Conservation (phyloP, 53 echinoderm and acorn worm genomes). For the Zoroaster sp. region DNA sequence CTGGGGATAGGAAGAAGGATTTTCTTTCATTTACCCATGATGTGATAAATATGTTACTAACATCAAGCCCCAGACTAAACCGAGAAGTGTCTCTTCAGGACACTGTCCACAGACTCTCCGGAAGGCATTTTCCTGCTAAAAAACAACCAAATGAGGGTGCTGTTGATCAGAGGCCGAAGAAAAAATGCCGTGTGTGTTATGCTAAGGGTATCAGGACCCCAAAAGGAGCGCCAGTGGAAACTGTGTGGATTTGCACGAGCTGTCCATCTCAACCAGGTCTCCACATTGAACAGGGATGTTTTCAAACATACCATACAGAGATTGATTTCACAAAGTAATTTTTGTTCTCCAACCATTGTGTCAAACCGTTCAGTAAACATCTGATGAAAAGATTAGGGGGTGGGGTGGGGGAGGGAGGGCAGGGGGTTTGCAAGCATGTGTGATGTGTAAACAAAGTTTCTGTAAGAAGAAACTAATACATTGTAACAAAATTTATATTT, state of each 20-base stretch:
- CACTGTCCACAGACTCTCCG: constrained; percentile 19
- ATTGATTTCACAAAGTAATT: background rate
- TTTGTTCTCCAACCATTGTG: too few relatives aligned
- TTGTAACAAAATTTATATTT: too few relatives aligned
- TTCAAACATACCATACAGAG: background rate
- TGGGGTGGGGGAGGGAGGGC: too few relatives aligned
- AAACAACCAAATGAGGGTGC: background rate
- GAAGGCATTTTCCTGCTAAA: constrained; percentile 8
- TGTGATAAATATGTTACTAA: too few relatives aligned
- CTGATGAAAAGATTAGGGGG: too few relatives aligned
- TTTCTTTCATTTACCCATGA: too few relatives aligned
- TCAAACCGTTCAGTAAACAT: too few relatives aligned
- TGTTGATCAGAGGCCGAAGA: background rate
- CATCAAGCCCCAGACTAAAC: too few relatives aligned
- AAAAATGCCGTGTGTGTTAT: constrained; percentile 1
- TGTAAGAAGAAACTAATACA: too few relatives aligned
- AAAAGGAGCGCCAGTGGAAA: background rate
- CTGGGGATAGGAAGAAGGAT: background rate
- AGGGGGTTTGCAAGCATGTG: too few relatives aligned
- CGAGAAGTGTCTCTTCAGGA: background rate
- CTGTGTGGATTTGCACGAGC: background rate
- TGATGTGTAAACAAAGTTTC: too few relatives aligned
- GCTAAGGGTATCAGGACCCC: background rate
- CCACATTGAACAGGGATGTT: background rate
- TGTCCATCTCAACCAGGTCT: constrained; percentile 13